Percentiles rank a stretch among this genome's conserved stretches.
Evolutionary conservation across 2,888 invertebrate genomes (phyloP).

Genomic region (Platycheirus rosarum): DNA sequence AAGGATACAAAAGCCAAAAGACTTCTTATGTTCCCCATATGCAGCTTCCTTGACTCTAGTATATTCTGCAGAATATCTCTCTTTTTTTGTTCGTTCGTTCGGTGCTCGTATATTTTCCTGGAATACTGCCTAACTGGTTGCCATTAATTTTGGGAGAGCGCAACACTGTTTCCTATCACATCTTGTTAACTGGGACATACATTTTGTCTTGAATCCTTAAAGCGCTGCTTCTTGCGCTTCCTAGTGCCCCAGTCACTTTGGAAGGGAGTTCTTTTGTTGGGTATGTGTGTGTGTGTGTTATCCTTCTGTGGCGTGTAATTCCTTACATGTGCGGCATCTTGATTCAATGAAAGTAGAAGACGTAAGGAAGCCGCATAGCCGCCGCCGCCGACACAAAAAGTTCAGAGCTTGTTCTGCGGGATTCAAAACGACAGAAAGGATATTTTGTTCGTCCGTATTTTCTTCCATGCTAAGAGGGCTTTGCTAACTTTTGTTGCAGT

Average conservation of each 20-base stretch:
- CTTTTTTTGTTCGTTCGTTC: constrained; percentile 24
- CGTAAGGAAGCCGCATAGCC: constrained; percentile 50
- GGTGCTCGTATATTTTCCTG: constrained; percentile 45
- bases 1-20: constrained; percentile 65
- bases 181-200: constrained; percentile 74
- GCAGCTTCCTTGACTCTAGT: constrained; percentile 17
- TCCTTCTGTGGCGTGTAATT: constrained; percentile 46
- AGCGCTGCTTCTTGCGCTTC: constrained; percentile 19
- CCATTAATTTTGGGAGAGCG: constrained; percentile 69
- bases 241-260: constrained; percentile 54
- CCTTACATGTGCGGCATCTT: constrained; percentile 61
- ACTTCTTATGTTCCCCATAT: constrained; percentile 40
- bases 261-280: background rate
- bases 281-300: background rate
- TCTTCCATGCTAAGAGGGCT: background rate
- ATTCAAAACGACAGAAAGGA: constrained; percentile 50
- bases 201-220: constrained; percentile 56
- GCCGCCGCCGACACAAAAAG: constrained; percentile 24
- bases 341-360: constrained; percentile 57
- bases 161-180: constrained; percentile 73
- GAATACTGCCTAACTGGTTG: constrained; percentile 72
- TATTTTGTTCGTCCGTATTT: constrained; percentile 38
- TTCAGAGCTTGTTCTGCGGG: constrained; percentile 27
- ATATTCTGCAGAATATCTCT: constrained; percentile 42
- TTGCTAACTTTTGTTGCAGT: constrained; percentile 44